These are phyloP conservation scores for Rhinoderma darwinii DNA, from an alignment of 2,113 vertebrate genomes.

Conservation along the genomic window DNA sequence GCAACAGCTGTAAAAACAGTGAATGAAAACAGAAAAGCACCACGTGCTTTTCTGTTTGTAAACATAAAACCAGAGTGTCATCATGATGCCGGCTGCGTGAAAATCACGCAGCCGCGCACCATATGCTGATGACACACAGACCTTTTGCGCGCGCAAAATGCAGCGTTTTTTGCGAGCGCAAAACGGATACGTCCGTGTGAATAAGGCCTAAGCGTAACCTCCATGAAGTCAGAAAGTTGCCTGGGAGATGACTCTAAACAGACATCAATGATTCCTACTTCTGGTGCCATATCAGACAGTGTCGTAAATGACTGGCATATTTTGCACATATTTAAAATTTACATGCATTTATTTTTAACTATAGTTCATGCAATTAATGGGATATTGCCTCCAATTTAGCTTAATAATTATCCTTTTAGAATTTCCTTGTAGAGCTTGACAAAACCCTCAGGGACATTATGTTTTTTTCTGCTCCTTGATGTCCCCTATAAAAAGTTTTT, in stretches of 20 bases:
- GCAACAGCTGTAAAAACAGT: no score
- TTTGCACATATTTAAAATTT: slow-evolving; percentile 5
- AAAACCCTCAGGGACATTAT: background rate
- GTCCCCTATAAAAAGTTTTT: background rate
- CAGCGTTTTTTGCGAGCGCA: no score
- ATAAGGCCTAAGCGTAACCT: background rate
- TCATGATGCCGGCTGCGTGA: no score
- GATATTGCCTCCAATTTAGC: background rate
- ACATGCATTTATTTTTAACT: background rate
- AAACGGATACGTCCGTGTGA: no score
- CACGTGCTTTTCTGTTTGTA: no score
- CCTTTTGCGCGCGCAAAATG: no score
- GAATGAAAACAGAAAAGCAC: no score
- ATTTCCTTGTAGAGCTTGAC: background rate
- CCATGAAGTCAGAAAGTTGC: background rate
- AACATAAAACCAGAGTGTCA: no score
- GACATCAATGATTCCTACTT: background rate
- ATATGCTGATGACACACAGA: no score
- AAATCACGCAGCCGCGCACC: no score
- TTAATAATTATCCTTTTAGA: slow-evolving; percentile 16
- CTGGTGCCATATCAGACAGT: background rate
- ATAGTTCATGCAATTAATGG: background rate
- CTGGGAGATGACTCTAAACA: slow-evolving; percentile 35
- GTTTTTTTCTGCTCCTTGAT: background rate
- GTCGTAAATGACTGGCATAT: slow-evolving; percentile 37